Base-by-base conservation (phyloP, 2,113 vertebrate species). In the Chloropsis hardwickii region DNA sequence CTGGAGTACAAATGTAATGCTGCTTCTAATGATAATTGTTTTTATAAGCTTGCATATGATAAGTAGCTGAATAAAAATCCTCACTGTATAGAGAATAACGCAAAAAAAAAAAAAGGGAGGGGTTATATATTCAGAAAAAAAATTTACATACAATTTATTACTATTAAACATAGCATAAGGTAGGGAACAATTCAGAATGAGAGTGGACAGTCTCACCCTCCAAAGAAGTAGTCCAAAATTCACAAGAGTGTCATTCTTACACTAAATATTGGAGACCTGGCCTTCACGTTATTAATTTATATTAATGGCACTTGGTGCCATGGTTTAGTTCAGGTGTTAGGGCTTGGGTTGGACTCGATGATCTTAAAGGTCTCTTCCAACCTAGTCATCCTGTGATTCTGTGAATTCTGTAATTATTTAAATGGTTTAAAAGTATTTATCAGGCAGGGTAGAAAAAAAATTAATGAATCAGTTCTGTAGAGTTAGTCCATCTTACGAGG, bases 401-500 rank as follows among this genome's bases (percentile, higher is more conserved):
- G n/a, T n/a, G n/a, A n/a, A n/a, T n/a, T n/a, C n/a, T n/a, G n/a
- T n/a, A n/a, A n/a, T n/a, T 39, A 3, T 21, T 64, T 29, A 76
- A 90, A 58, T 69, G 37, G 39, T 89, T 96, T 92, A 91, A 94
- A 91, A 90, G 45, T 66, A 67, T 40, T 83, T 94, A 81, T 44
- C 53, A 88, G 65, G 17, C 45, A 81, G 42, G n/a, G 24, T 69
- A 60, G 35, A 39, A 95, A 97, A 97, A 97, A 96, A 96, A 97
- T 96, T 83, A 92, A 97, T 92, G 95, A 95, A 31, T 25, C 8
- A 29, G 18, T 90, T 70, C 67, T 95, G 69, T 88, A 84, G 22
- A 93, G 77, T 89, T 93, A 73, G 92, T 76, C 90, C 82, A 92
- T 96, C 84, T 94, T 81, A 88, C 78, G 95, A 95, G 90, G 85